Conservation (phyloP, 2,888 invertebrate genomes). For the Lasioglossum morio region DNA sequence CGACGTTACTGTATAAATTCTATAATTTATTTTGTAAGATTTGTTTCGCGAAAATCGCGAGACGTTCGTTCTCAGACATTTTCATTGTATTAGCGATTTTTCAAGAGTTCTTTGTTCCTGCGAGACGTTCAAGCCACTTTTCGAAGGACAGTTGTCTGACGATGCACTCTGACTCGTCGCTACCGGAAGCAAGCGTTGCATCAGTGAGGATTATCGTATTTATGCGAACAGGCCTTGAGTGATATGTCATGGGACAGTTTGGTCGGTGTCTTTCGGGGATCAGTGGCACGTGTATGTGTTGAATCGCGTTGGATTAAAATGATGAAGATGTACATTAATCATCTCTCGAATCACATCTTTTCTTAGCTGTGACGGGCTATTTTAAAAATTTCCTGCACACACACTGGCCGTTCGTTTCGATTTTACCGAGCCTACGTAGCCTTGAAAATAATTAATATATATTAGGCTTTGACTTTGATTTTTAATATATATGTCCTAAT, state of each 20-base stretch:
- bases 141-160: neutral
- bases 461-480: neutral
- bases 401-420: neutral
- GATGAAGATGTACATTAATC: slow-evolving; percentile 24
- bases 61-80: neutral
- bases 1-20: too few species aligned
- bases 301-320: slow-evolving; percentile 32
- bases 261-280: slow-evolving; percentile 16
- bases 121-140: neutral
- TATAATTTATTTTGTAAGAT: neutral
- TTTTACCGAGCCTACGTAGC: neutral
- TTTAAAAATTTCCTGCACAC: neutral
- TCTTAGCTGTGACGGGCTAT: slow-evolving; percentile 19
- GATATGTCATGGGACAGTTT: neutral
- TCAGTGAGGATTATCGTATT: neutral
- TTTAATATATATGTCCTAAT: too few species aligned
- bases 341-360: slow-evolving; percentile 30
- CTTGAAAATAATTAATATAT: neutral
- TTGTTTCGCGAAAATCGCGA: too few species aligned
- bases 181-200: slow-evolving; percentile 11
- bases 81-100: neutral
- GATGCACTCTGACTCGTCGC: neutral
- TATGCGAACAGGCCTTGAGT: slow-evolving; percentile 14
- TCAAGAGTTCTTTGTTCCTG: neutral
- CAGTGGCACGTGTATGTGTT: neutral